phyloP scores from a whole-genome alignment of 2,113 vertebrate genomes.

The Axis porcinus region DNA sequence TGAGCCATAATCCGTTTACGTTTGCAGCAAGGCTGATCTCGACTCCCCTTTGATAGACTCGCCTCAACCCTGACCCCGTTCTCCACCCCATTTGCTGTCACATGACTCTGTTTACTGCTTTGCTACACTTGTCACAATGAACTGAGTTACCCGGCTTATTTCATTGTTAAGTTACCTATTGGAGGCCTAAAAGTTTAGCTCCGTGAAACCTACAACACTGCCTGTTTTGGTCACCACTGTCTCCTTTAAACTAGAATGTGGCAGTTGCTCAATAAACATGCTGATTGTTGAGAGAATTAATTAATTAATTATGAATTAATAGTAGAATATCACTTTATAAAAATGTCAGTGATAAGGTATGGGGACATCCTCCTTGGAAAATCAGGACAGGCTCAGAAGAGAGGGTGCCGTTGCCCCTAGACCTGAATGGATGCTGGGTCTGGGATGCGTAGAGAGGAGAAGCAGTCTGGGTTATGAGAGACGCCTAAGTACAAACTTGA shows the following conservation, averaged over 20 bases:
- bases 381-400: neutral
- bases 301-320: neutral
- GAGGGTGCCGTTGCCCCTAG: fast-evolving
- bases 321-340: neutral
- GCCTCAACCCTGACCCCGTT: neutral
- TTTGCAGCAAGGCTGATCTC: neutral
- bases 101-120: neutral
- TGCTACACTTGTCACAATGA: fast-evolving
- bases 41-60: neutral
- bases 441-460: fast-evolving
- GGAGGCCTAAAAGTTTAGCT: neutral
- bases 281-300: neutral
- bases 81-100: neutral
- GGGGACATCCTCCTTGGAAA: neutral
- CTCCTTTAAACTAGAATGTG: neutral
- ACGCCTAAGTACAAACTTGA: neutral
- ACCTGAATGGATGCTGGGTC: too few species aligned
- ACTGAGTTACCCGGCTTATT: neutral
- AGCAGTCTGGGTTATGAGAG: too few species aligned
- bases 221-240: neutral
- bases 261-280: too few species aligned
- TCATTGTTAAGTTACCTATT: fast-evolving
- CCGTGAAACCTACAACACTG: fast-evolving
- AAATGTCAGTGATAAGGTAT: neutral
- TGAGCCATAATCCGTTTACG: neutral